phyloP scores from a whole-genome alignment of 2,888 invertebrate species.

The Piscicola geometra region DNA sequence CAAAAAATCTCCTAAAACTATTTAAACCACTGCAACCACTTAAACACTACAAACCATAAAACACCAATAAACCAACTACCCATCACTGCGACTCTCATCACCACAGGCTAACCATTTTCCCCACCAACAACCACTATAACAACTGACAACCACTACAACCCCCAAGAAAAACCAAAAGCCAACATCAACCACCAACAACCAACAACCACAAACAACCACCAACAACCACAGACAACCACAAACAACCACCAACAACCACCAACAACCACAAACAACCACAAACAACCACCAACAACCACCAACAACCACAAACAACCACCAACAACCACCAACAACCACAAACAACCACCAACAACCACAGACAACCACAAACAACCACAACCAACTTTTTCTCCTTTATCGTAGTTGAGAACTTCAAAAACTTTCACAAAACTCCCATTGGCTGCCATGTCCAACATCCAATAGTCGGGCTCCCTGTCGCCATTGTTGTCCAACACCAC shows the following conservation, averaged over 20 bases:
- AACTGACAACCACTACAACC: too few species aligned
- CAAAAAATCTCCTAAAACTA: too few species aligned
- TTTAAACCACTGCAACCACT: too few species aligned
- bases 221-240: slow-evolving; percentile 8
- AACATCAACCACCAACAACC: too few species aligned
- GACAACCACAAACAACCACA: slow-evolving; percentile 28
- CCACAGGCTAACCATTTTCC: too few species aligned
- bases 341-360: slow-evolving; percentile 33
- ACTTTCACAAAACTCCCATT: slow-evolving; percentile 40
- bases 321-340: slow-evolving; percentile 36
- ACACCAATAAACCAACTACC: too few species aligned
- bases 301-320: slow-evolving; percentile 34
- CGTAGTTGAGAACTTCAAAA: slow-evolving; percentile 38
- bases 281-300: slow-evolving; percentile 35
- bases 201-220: slow-evolving; percentile 29
- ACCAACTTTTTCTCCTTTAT: slow-evolving; percentile 32
- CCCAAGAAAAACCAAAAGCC: too few species aligned
- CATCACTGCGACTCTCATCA: too few species aligned
- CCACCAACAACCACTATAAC: too few species aligned
- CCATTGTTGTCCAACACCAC: slow-evolving; percentile 50
- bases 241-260: slow-evolving; percentile 2
- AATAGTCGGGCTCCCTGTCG: slow-evolving; percentile 50
- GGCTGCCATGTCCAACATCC: slow-evolving; percentile 47
- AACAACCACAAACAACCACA: slow-evolving; percentile 25
- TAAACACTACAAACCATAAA: too few species aligned